Percentiles rank a stretch among this genome's conserved stretches.
Conservation (phyloP, 1,140 invertebrate species). For the Hestina assimilis region DNA sequence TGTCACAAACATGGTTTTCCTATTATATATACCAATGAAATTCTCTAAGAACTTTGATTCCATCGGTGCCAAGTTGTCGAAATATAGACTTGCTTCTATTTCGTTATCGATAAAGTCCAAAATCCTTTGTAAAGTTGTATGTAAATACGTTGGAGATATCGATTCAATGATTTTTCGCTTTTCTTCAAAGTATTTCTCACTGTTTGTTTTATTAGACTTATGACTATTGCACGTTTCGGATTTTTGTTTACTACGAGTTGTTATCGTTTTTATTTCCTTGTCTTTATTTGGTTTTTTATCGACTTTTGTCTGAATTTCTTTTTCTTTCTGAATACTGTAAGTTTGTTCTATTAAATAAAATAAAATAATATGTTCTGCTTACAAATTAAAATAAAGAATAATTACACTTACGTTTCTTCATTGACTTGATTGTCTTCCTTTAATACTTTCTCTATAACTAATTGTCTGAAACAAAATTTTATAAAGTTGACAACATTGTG, state of each 20-base stretch:
- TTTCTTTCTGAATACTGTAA: too few species aligned
- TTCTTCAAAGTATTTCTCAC: conserved; percentile 1
- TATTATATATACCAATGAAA: conserved; percentile 11
- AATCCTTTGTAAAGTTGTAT: conserved; percentile 17
- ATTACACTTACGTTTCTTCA: conserved; percentile 7
- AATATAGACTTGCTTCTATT: conserved; percentile 10
- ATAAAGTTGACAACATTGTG: too few species aligned
- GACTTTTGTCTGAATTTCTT: too few species aligned
- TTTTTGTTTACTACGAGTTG: too few species aligned
- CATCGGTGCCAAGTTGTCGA: conserved; percentile 10
- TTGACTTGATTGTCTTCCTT: conserved; percentile 5
- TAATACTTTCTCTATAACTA: conserved; percentile 21
- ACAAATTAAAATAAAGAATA: too few species aligned
- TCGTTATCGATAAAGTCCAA: conserved; percentile 28
- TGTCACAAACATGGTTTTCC: neutral
- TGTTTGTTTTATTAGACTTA: too few species aligned
- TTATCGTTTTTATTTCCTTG: too few species aligned
- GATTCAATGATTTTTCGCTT: conserved; percentile 17
- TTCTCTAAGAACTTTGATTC: conserved; percentile 21
- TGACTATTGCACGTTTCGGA: too few species aligned
- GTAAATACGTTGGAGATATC: conserved; percentile 15
- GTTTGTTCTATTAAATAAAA: too few species aligned
- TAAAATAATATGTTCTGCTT: too few species aligned
- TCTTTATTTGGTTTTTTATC: too few species aligned
- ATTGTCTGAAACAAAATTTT: conserved; percentile 15